A percentile compares a stretch with the other conserved stretches of the same genome.
These are phyloP conservation scores for Oenanthe oenanthe DNA, from an alignment of 2,113 vertebrate species.

Conservation along the genomic window DNA sequence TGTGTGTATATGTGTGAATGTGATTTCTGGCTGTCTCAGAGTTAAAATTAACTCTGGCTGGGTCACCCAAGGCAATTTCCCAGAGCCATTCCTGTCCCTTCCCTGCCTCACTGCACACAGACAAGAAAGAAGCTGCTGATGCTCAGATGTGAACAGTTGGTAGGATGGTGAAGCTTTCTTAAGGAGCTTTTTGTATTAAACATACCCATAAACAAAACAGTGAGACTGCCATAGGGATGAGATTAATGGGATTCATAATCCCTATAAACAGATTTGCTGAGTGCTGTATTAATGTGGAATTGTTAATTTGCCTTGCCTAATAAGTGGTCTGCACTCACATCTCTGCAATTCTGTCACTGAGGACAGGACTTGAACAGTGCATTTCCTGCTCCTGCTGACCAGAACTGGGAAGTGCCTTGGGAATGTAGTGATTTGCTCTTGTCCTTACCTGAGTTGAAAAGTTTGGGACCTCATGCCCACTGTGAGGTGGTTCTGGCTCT, in stretches of 20 bases:
- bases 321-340: not conserved
- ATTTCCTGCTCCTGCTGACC: not conserved
- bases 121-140: not conserved
- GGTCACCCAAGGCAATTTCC: slow-evolving; percentile 36
- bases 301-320: slow-evolving; percentile 58
- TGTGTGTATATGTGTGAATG: not conserved
- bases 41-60: slow-evolving; percentile 11
- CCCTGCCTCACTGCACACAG: not conserved
- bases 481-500: not conserved
- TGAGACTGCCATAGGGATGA: slow-evolving; percentile 40
- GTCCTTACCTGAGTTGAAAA: not conserved
- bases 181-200: slow-evolving; percentile 65
- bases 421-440: not conserved
- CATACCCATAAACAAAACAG: slow-evolving; percentile 34
- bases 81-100: not conserved
- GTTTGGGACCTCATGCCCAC: not conserved
- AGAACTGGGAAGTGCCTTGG: not conserved
- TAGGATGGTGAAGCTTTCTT: slow-evolving; percentile 35
- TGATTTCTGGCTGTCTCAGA: not conserved
- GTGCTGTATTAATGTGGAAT: slow-evolving; percentile 34
- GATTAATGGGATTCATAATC: slow-evolving; percentile 69
- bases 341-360: not conserved
- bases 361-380: not conserved
- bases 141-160: slow-evolving; percentile 22
- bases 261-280: slow-evolving; percentile 57